A percentile compares a stretch with the other conserved stretches of the same genome.
These are phyloP conservation scores for Hemichromis elongatus DNA, from an alignment of 2,113 vertebrate species.

Conservation along the genomic window DNA sequence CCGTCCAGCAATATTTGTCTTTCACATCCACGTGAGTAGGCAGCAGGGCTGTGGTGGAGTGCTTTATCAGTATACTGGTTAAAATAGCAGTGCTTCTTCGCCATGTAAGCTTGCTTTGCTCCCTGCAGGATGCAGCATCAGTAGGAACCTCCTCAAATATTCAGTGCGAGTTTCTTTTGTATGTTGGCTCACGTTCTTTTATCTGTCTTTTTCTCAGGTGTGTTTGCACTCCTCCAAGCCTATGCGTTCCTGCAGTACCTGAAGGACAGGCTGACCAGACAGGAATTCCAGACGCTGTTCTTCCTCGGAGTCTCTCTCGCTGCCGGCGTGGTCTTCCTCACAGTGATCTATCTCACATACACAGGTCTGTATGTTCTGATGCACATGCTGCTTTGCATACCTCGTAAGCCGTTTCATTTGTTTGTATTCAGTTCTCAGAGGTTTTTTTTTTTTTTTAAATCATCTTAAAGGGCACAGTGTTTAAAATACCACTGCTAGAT, in stretches of 20 bases:
- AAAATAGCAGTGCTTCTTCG: background rate
- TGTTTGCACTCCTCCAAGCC: slow-evolving; percentile 92
- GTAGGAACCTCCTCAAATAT: slow-evolving; percentile 28
- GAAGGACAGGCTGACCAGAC: slow-evolving; percentile 88
- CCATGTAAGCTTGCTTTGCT: background rate
- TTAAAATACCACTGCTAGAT: background rate
- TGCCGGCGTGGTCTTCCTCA: slow-evolving; percentile 88
- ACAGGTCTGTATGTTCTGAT: slow-evolving; percentile 78
- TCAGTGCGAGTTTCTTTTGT: background rate
- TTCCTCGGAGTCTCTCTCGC: slow-evolving; percentile 89
- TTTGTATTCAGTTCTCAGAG: background rate
- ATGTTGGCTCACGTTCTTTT: slow-evolving; percentile 13
- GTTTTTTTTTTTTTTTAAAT: background rate
- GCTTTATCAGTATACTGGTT: slow-evolving; percentile 6
- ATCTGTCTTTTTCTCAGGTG: slow-evolving; percentile 73
- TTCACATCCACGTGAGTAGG: slow-evolving; percentile 17
- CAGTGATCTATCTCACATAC: slow-evolving; percentile 94
- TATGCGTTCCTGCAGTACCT: slow-evolving; percentile 94
- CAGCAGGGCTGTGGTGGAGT: background rate
- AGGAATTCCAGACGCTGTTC: slow-evolving; percentile 95
- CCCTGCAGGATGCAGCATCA: slow-evolving; percentile 17
- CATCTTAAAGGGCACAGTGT: background rate
- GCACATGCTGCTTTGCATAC: background rate
- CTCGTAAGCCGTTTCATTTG: background rate
- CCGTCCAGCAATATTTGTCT: slow-evolving; percentile 24